Percentiles rank a stretch among this genome's conserved stretches.
These are phyloP conservation scores for Thalassarche chlororhynchos DNA, from an alignment of 2,113 vertebrate genomes.

Conservation along the genomic window DNA sequence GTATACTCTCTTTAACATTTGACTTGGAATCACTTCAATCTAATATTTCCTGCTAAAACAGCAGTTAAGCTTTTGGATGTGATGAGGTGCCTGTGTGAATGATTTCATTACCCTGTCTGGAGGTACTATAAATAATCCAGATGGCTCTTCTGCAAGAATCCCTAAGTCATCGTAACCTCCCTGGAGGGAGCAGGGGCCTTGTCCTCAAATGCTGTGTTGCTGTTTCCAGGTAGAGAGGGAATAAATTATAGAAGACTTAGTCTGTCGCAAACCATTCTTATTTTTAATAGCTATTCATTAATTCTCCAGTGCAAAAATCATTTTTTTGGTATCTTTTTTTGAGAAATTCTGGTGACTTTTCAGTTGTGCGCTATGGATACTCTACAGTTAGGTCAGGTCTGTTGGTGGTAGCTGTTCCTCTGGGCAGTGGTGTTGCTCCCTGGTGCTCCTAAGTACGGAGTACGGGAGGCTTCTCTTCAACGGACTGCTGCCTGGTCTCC, in stretches of 20 bases:
- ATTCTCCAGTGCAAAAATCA: fast-evolving
- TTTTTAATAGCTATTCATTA: not conserved
- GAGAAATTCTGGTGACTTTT: not conserved
- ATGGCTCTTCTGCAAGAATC: slow-evolving; percentile 31
- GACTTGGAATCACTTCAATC: not conserved
- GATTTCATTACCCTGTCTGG: not conserved
- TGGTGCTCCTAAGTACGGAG: not conserved
- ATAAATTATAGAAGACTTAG: not conserved
- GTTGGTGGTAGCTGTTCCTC: not conserved
- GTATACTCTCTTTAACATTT: not conserved
- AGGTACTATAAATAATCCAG: slow-evolving; percentile 33
- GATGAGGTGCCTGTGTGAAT: not conserved
- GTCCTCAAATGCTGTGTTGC: not conserved
- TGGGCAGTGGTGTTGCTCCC: not conserved
- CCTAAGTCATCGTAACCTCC: slow-evolving; percentile 42
- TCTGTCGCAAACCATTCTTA: fast-evolving
- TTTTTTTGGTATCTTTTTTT: not conserved
- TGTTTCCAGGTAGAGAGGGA: not conserved
- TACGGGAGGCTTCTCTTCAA: not conserved
- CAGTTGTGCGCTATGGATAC: not conserved
- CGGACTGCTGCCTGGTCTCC: not conserved
- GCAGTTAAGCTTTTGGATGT: not conserved
- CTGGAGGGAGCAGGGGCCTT: not conserved
- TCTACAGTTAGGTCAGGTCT: fast-evolving
- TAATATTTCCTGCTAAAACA: not conserved